A percentile compares a stretch with the other conserved stretches of the same genome.
phyloP scores from a whole-genome alignment of 2,797 vertebrate genomes.

The Tapirus indicus region DNA sequence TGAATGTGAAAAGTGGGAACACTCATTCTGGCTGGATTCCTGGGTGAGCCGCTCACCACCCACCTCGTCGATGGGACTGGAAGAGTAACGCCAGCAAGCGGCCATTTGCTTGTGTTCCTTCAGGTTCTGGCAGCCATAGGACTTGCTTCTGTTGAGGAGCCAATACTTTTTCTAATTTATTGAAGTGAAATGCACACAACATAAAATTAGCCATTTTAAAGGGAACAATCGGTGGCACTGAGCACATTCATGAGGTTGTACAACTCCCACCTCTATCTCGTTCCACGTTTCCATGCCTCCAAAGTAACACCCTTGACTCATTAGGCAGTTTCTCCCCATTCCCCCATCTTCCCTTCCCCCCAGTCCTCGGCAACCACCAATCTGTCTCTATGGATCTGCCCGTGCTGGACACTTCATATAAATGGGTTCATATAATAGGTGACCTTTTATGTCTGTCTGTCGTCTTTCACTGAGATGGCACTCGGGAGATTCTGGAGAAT shows the following conservation, averaged over 20 bases:
- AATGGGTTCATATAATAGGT: accelerated
- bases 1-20: not conserved
- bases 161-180: accelerated
- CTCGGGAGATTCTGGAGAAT: accelerated
- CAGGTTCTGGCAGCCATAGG: accelerated
- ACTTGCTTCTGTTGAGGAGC: not conserved
- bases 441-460: not conserved
- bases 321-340: not conserved
- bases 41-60: accelerated
- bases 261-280: accelerated
- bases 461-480: accelerated
- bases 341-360: accelerated
- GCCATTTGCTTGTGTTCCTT: not conserved
- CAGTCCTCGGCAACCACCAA: not conserved
- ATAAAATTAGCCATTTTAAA: not conserved
- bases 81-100: accelerated
- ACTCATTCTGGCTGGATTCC: not conserved
- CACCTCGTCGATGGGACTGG: accelerated
- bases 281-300: not conserved
- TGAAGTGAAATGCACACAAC: not conserved
- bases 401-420: not conserved
- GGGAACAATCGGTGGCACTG: accelerated
- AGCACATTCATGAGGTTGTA: accelerated
- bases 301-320: not conserved
- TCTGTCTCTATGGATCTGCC: not conserved